These are phyloP conservation scores for Drosophila neonasuta DNA, from an alignment of 2,888 invertebrate species.

Conservation along the genomic window DNA sequence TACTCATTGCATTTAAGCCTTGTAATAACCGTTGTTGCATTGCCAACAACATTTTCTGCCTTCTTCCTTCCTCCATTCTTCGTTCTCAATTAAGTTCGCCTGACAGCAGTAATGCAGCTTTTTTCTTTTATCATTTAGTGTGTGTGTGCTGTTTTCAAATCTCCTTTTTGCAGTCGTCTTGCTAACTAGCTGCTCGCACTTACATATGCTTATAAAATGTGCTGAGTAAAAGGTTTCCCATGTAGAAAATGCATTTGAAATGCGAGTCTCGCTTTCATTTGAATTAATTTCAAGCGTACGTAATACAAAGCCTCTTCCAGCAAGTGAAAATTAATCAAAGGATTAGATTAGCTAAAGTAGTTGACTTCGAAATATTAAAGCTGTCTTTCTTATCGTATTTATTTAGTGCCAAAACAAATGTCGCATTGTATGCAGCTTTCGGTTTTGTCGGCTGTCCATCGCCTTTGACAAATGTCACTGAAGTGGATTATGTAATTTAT, in stretches of 20 bases:
- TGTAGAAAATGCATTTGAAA: slow-evolving; percentile 28
- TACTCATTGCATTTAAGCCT: slow-evolving; percentile 32
- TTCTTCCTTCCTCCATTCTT: slow-evolving; percentile 8
- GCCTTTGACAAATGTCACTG: slow-evolving; percentile 62
- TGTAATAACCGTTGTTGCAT: slow-evolving; percentile 49
- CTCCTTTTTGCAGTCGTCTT: slow-evolving; percentile 1
- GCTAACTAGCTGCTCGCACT: slow-evolving; percentile 24
- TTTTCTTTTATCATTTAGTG: slow-evolving; percentile 1
- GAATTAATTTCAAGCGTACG: not conserved
- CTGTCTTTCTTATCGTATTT: not conserved
- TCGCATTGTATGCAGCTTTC: slow-evolving; percentile 19
- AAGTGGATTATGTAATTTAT: slow-evolving; percentile 70
- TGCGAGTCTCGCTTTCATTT: not conserved
- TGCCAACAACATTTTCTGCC: slow-evolving; percentile 19
- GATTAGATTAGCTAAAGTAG: not conserved
- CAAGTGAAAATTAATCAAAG: slow-evolving; percentile 6
- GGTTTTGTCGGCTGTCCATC: slow-evolving; percentile 6
- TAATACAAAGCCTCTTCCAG: not conserved
- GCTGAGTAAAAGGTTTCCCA: slow-evolving; percentile 48
- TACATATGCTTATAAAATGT: not conserved
- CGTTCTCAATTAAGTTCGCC: slow-evolving; percentile 12
- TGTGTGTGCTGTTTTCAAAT: slow-evolving; percentile 3
- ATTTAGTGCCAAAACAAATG: slow-evolving; percentile 1
- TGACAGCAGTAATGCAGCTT: slow-evolving; percentile 3
- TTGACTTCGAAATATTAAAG: slow-evolving; percentile 8